Evolutionary conservation across 2,888 invertebrate genomes (phyloP), one percentile per base, ranked within the genome.

Genomic region (Rhogogaster chlorosoma): DNA sequence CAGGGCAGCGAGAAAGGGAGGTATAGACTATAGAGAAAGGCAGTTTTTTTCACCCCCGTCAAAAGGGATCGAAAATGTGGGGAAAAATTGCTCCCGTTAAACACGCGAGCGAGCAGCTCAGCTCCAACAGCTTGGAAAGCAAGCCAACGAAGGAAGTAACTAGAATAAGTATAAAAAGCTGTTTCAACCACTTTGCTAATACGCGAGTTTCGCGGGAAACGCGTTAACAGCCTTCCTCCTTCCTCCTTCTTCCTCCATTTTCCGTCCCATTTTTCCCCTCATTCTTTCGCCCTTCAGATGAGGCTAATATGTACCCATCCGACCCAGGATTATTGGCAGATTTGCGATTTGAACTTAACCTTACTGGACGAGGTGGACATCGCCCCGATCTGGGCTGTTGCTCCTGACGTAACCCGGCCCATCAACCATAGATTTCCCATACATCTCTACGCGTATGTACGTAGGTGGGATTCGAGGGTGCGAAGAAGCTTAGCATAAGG

Each of bases 201-300:
- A 77, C 53, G 80, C 22, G 57, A 38, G 80, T 80, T 61, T 80
- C 80, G 22, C 80, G 77, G 80, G 38, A 61, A 80, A 80, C 61
- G 57, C 80, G 80, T 80, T 80, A 80, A 80, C 61, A 61, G 83
- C 78, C 84, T 53, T 77, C 83, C 57, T 71, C 45, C 77, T 45
- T 22, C 45, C 77, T 75, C 32, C 18, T 4, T 53, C 4, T 84
- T 83, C 82, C 67, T 64, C 61, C 71, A 70, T 71, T 77, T 71
- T 49, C 53, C 38, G 15, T 36, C 26, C 64, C 67, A 32, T 6
- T 5, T 67, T 57, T 53, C 22, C 29, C 32, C 29, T 12, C 70
- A n/a, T 10, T 71, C 78, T 57, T 15, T 42, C 42, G 42, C 12
- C 42, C 73, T 42, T 73, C 2, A 9, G 2, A 26, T 12, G 22